Percentiles rank a stretch among this genome's conserved stretches.
Conservation (phyloP, 2,888 invertebrate genomes). For the Phortica magna region DNA sequence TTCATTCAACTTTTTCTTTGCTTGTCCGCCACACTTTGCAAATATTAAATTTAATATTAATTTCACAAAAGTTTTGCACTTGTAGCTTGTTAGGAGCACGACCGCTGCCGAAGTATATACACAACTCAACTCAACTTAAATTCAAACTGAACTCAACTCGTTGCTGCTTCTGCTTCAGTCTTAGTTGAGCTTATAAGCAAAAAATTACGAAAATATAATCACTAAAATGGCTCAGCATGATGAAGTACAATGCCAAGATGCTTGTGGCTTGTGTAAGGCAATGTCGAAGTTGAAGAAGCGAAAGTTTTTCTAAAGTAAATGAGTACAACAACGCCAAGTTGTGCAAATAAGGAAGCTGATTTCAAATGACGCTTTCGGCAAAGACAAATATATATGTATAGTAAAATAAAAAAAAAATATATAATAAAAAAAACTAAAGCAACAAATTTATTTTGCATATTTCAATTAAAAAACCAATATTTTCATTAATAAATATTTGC, state of each 20-base stretch:
- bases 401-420: background rate
- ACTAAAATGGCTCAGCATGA: background rate
- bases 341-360: background rate
- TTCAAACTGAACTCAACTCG: background rate
- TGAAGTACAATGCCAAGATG: background rate
- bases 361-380: background rate
- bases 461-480: constrained; percentile 25
- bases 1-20: background rate
- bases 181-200: too few species aligned
- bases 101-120: background rate
- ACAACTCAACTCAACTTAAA: background rate
- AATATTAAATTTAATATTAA: constrained; percentile 18
- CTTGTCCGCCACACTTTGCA: background rate
- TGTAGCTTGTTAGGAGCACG: background rate
- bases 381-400: background rate
- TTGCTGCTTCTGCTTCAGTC: too few species aligned
- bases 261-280: background rate
- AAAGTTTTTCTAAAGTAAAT: too few species aligned
- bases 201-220: background rate
- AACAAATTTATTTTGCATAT: background rate
- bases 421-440: background rate
- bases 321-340: background rate
- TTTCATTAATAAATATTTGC: constrained; percentile 21
- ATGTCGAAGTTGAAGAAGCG: too few species aligned
- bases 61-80: constrained; percentile 6